Base-by-base conservation (phyloP, 2,888 invertebrate species). In the Formica aserva region DNA sequence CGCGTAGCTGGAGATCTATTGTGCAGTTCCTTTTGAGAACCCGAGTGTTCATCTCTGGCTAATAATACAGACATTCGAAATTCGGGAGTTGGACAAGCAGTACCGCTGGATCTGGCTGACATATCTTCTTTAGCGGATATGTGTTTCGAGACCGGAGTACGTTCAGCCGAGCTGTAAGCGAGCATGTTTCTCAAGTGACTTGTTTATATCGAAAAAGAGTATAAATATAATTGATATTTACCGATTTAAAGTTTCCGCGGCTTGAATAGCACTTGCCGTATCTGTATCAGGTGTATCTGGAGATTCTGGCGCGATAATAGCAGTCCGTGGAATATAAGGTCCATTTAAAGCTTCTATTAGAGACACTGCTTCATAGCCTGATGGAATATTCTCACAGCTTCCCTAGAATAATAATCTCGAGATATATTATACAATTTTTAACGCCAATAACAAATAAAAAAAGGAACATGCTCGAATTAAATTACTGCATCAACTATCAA, bases 311-410 rank as follows among this genome's bases (percentile, higher is more conserved):
- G 95, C 95, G 22, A 95, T 93, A 26, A 93, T 91, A 48, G 93
- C 92, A 75, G 93, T 93, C 88, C 96, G 95, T 74, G 96, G 96
- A 52, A 96, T 95, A 91, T 96, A 97, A 9, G 98, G 99, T 0
- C 99, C 99, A 95, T 99, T 99, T 77, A 99, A 95, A 4, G 99
- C 99, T 95, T 99, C 99, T 89, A 99, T 98, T 76, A 99, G 96
- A 0, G 99, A 98, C 76, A 99, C 98, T 41, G 98, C 97, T 95
- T 99, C 98, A 95, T 98, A 99, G 0, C 99, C 99, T 0, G 97
- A 96, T 15, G 99, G 99, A 92, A 99, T 98, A 94, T 98, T 97
- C 94, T 98, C 98, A 94, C 97, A 96, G 92, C 96, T 97, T 86
- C 96, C 96, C 97, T 97, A 89, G 26, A 74, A 60, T 32, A 63